These are phyloP conservation scores for Spilosoma lubricipeda DNA, from an alignment of 2,888 invertebrate species.

Conservation along the genomic window DNA sequence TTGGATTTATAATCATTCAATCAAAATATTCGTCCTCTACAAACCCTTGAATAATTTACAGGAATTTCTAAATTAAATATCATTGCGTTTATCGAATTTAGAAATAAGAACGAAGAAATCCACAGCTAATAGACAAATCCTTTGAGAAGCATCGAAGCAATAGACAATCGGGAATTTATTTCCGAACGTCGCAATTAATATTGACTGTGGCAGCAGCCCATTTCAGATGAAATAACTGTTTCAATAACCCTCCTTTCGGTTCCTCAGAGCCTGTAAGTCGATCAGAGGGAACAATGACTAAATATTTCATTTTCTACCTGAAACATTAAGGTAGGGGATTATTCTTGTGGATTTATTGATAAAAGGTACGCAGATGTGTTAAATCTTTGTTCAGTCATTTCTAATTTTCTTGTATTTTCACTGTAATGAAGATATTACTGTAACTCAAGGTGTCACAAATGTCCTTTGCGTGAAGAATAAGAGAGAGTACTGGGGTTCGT, in stretches of 20 bases:
- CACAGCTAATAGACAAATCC: not conserved
- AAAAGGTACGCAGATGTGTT: not conserved
- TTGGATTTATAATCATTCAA: too few species aligned
- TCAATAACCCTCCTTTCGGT: slow-evolving; percentile 13
- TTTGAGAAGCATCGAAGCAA: not conserved
- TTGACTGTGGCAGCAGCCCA: slow-evolving; percentile 1
- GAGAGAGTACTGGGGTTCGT: too few species aligned
- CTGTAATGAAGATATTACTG: not conserved
- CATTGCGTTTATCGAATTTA: not conserved
- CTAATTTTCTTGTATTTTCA: not conserved
- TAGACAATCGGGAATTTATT: slow-evolving; percentile 6
- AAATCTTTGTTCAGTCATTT: not conserved
- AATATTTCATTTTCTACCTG: slow-evolving; percentile 6
- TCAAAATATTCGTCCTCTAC: not conserved
- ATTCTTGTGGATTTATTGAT: not conserved
- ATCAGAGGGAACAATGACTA: slow-evolving; percentile 2
- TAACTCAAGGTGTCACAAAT: too few species aligned
- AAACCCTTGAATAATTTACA: not conserved
- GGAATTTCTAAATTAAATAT: not conserved
- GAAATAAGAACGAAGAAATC: slow-evolving; percentile 4
- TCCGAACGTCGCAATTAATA: slow-evolving; percentile 7
- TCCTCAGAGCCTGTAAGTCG: slow-evolving; percentile 3
- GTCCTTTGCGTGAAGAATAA: too few species aligned
- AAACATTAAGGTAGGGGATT: not conserved
- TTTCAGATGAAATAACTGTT: slow-evolving; percentile 5